A percentile compares a stretch with the other conserved stretches of the same genome.
These are phyloP conservation scores for Nipponacmea schrenckii DNA, from an alignment of 2,888 invertebrate species.

Conservation along the genomic window DNA sequence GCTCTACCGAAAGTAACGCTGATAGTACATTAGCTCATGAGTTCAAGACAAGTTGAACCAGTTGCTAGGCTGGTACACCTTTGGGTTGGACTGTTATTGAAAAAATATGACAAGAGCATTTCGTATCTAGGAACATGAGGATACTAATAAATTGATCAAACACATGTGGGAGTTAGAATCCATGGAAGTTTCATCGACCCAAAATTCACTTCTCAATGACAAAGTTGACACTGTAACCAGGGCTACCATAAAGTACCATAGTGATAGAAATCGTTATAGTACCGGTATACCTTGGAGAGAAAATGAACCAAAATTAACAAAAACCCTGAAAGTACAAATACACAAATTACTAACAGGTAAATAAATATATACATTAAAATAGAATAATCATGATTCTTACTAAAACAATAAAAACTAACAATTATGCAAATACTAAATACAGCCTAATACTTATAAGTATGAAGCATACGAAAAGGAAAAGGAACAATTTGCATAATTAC, in stretches of 20 bases:
- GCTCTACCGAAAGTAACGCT: neutral
- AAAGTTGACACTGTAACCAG: neutral
- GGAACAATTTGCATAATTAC: too few species aligned
- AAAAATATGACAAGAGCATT: neutral
- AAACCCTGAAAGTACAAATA: too few species aligned
- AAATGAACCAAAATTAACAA: neutral
- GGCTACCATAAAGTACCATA: neutral
- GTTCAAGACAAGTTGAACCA: conserved; percentile 24
- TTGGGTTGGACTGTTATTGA: conserved; percentile 34
- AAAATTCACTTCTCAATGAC: too few species aligned
- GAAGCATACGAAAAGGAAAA: too few species aligned
- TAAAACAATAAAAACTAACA: too few species aligned
- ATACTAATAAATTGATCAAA: neutral
- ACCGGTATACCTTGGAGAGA: conserved; percentile 5
- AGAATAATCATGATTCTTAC: too few species aligned
- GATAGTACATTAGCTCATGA: too few species aligned
- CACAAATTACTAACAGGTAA: too few species aligned
- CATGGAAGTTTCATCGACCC: neutral
- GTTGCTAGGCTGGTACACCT: conserved; percentile 29
- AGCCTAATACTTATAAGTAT: too few species aligned
- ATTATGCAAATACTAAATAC: too few species aligned
- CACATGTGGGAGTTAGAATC: neutral
- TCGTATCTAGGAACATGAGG: neutral
- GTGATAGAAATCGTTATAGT: neutral
- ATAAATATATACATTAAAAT: too few species aligned